Percentiles rank a stretch among this genome's conserved stretches.
Conservation (phyloP, 2,888 invertebrate genomes). For the Willowsia nigromaculata region DNA sequence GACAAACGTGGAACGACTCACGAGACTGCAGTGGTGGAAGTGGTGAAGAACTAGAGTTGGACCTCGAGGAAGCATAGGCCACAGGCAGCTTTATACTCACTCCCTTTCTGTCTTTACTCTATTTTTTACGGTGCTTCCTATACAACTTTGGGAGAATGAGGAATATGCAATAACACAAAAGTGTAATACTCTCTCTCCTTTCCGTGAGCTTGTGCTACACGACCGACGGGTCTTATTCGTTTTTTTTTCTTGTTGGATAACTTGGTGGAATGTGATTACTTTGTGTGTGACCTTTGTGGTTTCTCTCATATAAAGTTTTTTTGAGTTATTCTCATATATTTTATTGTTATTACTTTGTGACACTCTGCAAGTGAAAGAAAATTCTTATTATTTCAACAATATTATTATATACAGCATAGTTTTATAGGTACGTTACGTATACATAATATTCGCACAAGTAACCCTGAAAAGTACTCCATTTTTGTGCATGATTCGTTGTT, state of each 20-base stretch:
- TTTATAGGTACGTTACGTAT: too few species aligned
- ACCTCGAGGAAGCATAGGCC: background rate
- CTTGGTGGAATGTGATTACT: constrained; percentile 61
- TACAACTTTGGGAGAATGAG: constrained; percentile 13
- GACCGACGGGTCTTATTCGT: constrained; percentile 29
- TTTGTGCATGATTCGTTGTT: background rate
- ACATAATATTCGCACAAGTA: too few species aligned
- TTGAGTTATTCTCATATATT: constrained; percentile 47
- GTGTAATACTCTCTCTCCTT: constrained; percentile 28
- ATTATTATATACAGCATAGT: background rate
- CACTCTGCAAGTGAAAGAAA: constrained; percentile 3
- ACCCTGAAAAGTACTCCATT: constrained; percentile 33
- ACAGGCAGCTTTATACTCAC: too few species aligned
- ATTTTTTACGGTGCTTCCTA: constrained; percentile 47
- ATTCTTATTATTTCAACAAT: background rate
- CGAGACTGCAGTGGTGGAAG: constrained; percentile 50
- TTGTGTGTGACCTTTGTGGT: constrained; percentile 69
- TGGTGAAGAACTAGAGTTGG: background rate
- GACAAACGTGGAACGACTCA: constrained; percentile 41
- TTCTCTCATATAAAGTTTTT: constrained; percentile 49
- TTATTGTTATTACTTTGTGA: constrained; percentile 57
- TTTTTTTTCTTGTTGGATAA: constrained; percentile 50
- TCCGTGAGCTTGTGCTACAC: constrained; percentile 22
- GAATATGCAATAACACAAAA: constrained; percentile 20
- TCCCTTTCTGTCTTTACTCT: constrained; percentile 2